Evolutionary conservation across 2,113 vertebrate species (phyloP), one percentile per base, ranked within the genome.

Genomic region (Crotophaga sulcirostris): DNA sequence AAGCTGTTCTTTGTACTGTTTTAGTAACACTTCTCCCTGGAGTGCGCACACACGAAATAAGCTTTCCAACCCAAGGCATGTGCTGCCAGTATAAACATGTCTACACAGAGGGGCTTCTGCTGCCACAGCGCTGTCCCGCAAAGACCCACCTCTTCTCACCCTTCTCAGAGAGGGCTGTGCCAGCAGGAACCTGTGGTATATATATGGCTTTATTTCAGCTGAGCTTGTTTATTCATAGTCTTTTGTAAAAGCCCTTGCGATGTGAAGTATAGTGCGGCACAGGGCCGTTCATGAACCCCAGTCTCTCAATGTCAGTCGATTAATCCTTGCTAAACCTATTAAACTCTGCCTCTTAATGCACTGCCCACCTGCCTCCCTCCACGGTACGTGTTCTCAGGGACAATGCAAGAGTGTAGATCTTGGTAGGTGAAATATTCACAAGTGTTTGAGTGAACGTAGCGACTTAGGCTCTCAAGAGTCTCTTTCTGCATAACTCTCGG

Each of bases 291-390:
- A 2, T 51, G 82, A 87, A 18, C 42, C 62, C 62, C 58, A 56
- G 87, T 66, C 56, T 97, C 85, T 96, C 89, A 25, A 0, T 93
- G 86, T 92, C 88, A 78, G 21, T 19, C 76, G 67, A 33, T 94
- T 95, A 95, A 95, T 93, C 90, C 92, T 89, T 80, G 63, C 82
- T 95, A 93, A 96, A 93, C 85, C 95, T 34, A 47, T 97, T 96
- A 97, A 96, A 91, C 74, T 33, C 78, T 92, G 70, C 77, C 70
- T 87, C 40, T 82, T 88, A 84, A 59, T 81, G 51, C 38, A 29
- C 38, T 89, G 64, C 62, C 67, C 79, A 85, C 84, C 87, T 90
- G 91, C 84, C 67, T 51, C 23, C 0, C 69, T 73, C 47, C 3
- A 1, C 75, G 29, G n/a, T 9, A 0, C 10, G 0, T 2, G 38